Conservation (phyloP, 2,888 invertebrate genomes). For the Clanis bilineata region DNA sequence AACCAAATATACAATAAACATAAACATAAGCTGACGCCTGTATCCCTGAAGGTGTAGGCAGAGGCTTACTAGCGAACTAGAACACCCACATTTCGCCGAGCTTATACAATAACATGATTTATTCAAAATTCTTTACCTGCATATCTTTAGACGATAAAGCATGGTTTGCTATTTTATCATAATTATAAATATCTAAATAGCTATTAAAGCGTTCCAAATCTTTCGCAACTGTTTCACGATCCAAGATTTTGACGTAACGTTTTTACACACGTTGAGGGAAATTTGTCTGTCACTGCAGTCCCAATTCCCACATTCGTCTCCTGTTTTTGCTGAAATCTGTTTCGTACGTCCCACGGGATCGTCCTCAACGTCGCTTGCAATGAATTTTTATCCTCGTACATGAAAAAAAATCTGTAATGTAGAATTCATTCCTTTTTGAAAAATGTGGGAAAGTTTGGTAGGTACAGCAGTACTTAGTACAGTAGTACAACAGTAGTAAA, state of each 20-base stretch:
- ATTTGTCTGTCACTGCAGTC: background rate
- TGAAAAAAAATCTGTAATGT: slow-evolving; percentile 4
- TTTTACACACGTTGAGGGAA: slow-evolving; percentile 6
- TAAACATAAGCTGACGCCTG: too few relatives aligned
- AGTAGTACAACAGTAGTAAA: too few relatives aligned
- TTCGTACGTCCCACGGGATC: slow-evolving; percentile 4
- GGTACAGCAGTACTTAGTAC: too few relatives aligned
- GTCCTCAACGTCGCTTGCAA: background rate
- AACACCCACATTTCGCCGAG: too few relatives aligned
- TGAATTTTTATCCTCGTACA: slow-evolving; percentile 13
- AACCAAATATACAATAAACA: too few relatives aligned
- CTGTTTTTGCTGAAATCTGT: slow-evolving; percentile 13
- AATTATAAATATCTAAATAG: background rate
- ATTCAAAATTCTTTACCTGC: too few relatives aligned
- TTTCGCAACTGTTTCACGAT: background rate
- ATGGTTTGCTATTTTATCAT: too few relatives aligned
- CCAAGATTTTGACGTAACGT: slow-evolving; percentile 4
- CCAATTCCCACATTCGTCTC: slow-evolving; percentile 15
- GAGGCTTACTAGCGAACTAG: too few relatives aligned
- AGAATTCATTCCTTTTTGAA: background rate
- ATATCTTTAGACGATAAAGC: too few relatives aligned
- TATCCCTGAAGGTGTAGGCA: too few relatives aligned
- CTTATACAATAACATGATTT: too few relatives aligned
- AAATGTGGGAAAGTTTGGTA: background rate
- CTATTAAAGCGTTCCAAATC: background rate